A percentile compares a stretch with the other conserved stretches of the same genome.
These are phyloP conservation scores for Eristalis intricaria DNA, from an alignment of 2,888 invertebrate species.

Conservation along the genomic window DNA sequence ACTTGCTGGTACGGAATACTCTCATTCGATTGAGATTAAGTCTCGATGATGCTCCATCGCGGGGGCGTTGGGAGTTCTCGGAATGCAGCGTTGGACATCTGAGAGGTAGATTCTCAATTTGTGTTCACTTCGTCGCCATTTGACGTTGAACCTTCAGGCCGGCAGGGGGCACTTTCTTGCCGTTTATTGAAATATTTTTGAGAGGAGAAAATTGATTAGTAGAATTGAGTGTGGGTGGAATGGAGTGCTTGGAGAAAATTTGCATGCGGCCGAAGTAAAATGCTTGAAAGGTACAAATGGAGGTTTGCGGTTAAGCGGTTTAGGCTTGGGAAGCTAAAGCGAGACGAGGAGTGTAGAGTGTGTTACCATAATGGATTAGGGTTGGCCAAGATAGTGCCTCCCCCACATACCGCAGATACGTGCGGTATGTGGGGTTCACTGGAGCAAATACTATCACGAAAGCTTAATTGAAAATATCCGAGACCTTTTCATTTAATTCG, in stretches of 20 bases:
- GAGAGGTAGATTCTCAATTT: background rate
- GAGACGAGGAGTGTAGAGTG: slow-evolving; percentile 2
- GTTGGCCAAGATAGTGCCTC: no score
- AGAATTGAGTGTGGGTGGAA: slow-evolving; percentile 14
- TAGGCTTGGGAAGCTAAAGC: background rate
- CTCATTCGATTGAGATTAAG: background rate
- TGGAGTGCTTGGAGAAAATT: slow-evolving; percentile 19
- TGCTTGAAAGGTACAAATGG: background rate
- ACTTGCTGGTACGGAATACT: slow-evolving; percentile 1
- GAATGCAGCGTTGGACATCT: slow-evolving; percentile 10
- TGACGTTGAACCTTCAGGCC: background rate
- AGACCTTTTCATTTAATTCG: background rate
- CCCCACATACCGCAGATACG: no score
- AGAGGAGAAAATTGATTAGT: slow-evolving; percentile 34
- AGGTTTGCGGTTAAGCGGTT: slow-evolving; percentile 3
- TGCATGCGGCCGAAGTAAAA: slow-evolving; percentile 11
- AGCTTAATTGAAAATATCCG: background rate
- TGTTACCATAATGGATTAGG: slow-evolving; percentile 40
- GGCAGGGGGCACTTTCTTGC: slow-evolving; percentile 2
- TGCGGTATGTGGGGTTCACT: background rate
- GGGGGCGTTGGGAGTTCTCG: slow-evolving; percentile 5
- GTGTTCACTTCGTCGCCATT: background rate
- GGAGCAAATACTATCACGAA: background rate
- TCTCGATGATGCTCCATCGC: no score
- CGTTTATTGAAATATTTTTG: slow-evolving; percentile 25